Base-by-base conservation (phyloP, 2,888 invertebrate species). In the Yponomeuta plumbellus region DNA sequence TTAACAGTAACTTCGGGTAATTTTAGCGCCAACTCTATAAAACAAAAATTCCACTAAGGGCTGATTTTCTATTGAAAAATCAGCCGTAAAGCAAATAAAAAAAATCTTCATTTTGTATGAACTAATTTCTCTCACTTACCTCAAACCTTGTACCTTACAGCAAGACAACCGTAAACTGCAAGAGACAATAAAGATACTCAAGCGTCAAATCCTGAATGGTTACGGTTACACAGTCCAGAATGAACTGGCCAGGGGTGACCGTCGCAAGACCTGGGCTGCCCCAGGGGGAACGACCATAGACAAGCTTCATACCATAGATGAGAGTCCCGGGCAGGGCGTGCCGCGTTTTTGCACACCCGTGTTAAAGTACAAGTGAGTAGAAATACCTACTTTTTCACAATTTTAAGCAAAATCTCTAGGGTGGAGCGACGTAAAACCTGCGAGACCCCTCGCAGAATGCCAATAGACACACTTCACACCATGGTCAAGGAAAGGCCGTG, bases 301-400 rank as follows among this genome's bases (percentile, higher is more conserved):
- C 0, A 79, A 85, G 21, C 17, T 52, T 4, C 44, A 52, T 17
- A 69, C 80, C 0, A 77, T 79, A 11, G 73, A 79, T 2, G 83
- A 83, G 26, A 77, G 81, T 13, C 67, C 73, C 26, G 26, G 23
- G 3, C 73, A 79, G 0, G 20, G 67, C 10, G 69, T 80, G 61
- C 83, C 81, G 0, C 82, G 78, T 71, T 88, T 88, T 68, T 81
- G 83, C 69, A 90, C 89, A 0, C 90, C 90, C 1, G 75, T 75
- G 52, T 73, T 88, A 40, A 89, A 90, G 67, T 89, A 88, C 71
- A 90, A 89, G 90, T 90, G 69, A 79, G 84, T 79, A 22, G 34
- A 11, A 67, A 67, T n/a, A n/a, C n/a, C n/a, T n/a, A n/a, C n/a
- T n/a, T n/a, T n/a, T n/a, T n/a, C n/a, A n/a, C n/a, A n/a, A n/a